phyloP scores from a whole-genome alignment of 2,113 vertebrate genomes.

The Ceuthmochares aereus region DNA sequence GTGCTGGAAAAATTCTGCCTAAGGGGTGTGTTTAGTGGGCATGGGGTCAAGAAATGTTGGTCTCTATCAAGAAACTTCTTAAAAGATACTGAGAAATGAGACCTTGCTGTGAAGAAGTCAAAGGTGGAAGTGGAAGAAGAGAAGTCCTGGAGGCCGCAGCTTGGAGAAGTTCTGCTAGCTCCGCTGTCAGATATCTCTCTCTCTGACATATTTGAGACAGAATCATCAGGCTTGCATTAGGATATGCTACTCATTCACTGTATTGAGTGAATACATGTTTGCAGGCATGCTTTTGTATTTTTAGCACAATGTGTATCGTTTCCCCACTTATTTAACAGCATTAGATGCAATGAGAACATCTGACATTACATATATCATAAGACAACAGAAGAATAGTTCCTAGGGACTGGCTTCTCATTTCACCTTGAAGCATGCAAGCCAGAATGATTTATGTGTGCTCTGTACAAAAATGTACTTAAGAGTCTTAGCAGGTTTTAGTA shows the following conservation, averaged over 20 bases:
- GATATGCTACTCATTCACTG: neutral
- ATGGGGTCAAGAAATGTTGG: rapidly evolving
- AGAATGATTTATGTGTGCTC: neutral
- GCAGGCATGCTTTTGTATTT: neutral
- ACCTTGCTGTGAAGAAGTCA: neutral
- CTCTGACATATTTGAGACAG: neutral
- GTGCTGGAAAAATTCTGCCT: neutral
- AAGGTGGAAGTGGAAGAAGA: neutral
- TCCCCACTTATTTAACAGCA: neutral
- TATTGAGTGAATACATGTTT: neutral
- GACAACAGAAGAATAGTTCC: neutral
- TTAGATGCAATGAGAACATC: neutral
- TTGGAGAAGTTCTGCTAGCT: neutral
- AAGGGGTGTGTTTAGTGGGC: neutral
- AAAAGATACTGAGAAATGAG: neutral
- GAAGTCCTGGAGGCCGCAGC: neutral
- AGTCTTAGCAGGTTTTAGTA: neutral
- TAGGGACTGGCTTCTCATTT: neutral
- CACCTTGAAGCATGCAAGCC: neutral
- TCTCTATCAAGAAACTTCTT: neutral
- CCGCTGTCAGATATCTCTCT: neutral
- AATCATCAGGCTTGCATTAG: neutral
- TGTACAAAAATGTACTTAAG: neutral
- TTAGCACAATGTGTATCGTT: neutral
- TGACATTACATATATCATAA: neutral